phyloP scores from a whole-genome alignment of 2,797 vertebrate genomes.

The Spea hammondii region DNA sequence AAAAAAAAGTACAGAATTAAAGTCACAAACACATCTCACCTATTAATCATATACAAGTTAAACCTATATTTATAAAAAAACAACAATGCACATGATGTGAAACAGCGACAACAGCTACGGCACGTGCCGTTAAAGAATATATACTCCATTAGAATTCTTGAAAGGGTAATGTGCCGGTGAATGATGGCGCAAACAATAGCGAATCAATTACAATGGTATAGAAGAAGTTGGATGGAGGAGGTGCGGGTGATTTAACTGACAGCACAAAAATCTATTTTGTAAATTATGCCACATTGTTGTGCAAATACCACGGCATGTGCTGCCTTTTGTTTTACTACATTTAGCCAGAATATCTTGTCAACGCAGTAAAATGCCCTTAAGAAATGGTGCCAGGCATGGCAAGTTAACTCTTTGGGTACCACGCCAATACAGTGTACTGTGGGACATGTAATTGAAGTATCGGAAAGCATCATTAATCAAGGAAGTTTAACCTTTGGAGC shows the following conservation, averaged over 20 bases:
- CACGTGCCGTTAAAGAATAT: background rate
- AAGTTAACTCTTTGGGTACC: background rate
- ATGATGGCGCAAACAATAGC: slow-evolving; percentile 4
- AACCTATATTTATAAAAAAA: no score
- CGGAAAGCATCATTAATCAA: no score
- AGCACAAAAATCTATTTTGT: slow-evolving; percentile 4
- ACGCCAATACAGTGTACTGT: background rate
- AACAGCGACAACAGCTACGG: background rate
- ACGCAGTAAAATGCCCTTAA: background rate
- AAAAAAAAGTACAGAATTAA: no score
- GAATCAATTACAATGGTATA: slow-evolving; percentile 15
- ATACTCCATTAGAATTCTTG: background rate
- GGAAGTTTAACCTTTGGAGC: no score
- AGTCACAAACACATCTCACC: no score
- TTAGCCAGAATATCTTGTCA: slow-evolving; percentile 9
- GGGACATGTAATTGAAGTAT: no score
- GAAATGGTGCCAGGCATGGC: background rate
- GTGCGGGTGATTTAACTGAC: background rate
- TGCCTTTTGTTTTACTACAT: slow-evolving; percentile 17
- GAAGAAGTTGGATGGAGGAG: slow-evolving; percentile 13
- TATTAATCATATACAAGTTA: no score
- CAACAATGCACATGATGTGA: no score
- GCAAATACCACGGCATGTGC: slow-evolving; percentile 20
- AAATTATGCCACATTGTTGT: slow-evolving; percentile 25
- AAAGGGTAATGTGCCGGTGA: slow-evolving; percentile 16